Conservation (phyloP, 2,113 vertebrate genomes). For the Triplophysa tibetana region DNA sequence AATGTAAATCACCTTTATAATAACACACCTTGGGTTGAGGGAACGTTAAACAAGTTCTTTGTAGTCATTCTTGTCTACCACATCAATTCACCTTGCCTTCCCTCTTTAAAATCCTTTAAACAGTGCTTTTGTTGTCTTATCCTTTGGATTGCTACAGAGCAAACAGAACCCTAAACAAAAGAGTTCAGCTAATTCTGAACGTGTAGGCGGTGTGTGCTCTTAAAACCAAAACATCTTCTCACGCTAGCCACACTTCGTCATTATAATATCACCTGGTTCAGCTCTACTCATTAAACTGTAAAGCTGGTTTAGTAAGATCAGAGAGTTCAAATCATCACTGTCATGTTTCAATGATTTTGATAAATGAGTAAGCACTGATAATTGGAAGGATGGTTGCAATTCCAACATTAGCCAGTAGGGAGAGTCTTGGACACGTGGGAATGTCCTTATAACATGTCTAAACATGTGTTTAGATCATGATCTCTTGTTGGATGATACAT, state of each 20-base stretch:
- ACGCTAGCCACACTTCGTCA: not conserved
- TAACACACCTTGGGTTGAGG: not conserved
- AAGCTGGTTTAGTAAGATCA: not conserved
- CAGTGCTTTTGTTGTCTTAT: not conserved
- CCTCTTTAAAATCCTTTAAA: not conserved
- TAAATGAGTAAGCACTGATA: not conserved
- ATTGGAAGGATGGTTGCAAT: not conserved
- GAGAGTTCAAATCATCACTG: not conserved
- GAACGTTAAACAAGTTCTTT: not conserved
- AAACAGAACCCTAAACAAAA: conserved; percentile 25
- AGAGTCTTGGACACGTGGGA: conserved; percentile 2
- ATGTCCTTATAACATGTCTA: not conserved
- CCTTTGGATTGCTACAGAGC: not conserved
- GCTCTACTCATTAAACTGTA: not conserved
- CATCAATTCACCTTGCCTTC: not conserved
- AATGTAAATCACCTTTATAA: not conserved
- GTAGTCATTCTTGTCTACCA: not conserved
- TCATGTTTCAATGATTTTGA: conserved; percentile 16
- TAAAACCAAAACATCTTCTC: conserved; percentile 22
- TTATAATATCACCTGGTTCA: not conserved
- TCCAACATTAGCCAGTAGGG: conserved; percentile 34
- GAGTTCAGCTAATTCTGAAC: conserved; percentile 16
- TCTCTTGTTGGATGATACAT: not conserved
- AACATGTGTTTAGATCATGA: not conserved
- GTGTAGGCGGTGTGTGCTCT: conserved; percentile 16